phyloP scores from a whole-genome alignment of 2,888 invertebrate genomes.

The Keiferia lycopersicella region DNA sequence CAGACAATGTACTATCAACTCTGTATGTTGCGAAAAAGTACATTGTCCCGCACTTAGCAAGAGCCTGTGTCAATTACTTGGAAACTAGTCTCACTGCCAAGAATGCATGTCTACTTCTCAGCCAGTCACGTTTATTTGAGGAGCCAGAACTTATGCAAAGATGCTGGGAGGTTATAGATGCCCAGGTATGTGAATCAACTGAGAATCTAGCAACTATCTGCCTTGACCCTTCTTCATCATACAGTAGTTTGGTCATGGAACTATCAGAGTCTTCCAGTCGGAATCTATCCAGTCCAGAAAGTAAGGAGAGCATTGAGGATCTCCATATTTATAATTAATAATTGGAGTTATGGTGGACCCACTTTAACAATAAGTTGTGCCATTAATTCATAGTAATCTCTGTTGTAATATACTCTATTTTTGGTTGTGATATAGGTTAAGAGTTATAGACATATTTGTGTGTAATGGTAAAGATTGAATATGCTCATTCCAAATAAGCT shows the following conservation, averaged over 20 bases:
- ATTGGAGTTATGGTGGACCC: slow-evolving; percentile 1
- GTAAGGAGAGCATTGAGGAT: slow-evolving; percentile 61
- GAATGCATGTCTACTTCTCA: slow-evolving; percentile 97
- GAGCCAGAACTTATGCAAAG: slow-evolving; percentile 98
- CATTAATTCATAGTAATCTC: slow-evolving; percentile 41
- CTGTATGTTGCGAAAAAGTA: slow-evolving; percentile 98
- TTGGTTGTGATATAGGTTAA: slow-evolving; percentile 73
- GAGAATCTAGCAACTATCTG: slow-evolving; percentile 73
- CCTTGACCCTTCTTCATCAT: slow-evolving; percentile 69
- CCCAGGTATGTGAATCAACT: slow-evolving; percentile 88
- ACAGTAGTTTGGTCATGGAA: slow-evolving; percentile 70
- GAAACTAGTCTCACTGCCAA: slow-evolving; percentile 97
- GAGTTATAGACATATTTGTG: slow-evolving; percentile 30
- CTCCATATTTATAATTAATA: slow-evolving; percentile 49
- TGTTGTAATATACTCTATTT: slow-evolving; percentile 52
- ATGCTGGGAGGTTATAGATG: slow-evolving; percentile 99
- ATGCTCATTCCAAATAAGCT: slow-evolving; percentile 26
- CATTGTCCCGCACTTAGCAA: slow-evolving; percentile 96
- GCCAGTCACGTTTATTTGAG: slow-evolving; percentile 97
- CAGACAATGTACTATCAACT: slow-evolving; percentile 96
- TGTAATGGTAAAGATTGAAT: slow-evolving; percentile 30
- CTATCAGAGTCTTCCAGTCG: slow-evolving; percentile 68
- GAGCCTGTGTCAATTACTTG: slow-evolving; percentile 96
- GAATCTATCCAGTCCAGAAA: slow-evolving; percentile 68
- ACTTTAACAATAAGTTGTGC: slow-evolving; percentile 39